These are phyloP conservation scores for Calephelis perditalis DNA, from an alignment of 2,888 invertebrate genomes.

Conservation along the genomic window DNA sequence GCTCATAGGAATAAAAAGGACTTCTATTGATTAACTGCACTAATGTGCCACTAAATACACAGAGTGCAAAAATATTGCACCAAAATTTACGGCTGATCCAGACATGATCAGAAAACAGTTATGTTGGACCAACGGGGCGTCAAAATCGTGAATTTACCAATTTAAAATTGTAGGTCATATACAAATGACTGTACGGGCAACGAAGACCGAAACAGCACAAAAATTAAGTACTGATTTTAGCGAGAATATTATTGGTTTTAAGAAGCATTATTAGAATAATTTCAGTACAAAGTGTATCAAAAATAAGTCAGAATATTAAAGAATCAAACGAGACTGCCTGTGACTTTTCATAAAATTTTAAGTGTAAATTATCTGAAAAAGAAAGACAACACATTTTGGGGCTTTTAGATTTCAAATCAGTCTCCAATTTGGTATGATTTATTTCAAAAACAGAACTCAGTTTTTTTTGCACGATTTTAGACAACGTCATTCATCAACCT, in stretches of 20 bases:
- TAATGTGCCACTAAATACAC: not conserved
- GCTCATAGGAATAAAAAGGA: too few relatives aligned
- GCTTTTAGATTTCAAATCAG: not conserved
- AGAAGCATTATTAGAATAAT: not conserved
- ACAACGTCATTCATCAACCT: not conserved
- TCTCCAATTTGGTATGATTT: not conserved
- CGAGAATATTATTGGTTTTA: not conserved
- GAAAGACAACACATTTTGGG: not conserved
- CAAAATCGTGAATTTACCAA: not conserved
- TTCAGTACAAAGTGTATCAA: not conserved
- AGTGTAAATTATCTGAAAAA: not conserved
- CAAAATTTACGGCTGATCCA: too few relatives aligned
- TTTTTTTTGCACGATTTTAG: not conserved
- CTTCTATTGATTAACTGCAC: too few relatives aligned
- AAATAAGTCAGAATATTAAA: not conserved
- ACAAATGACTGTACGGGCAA: not conserved
- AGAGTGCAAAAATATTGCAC: too few relatives aligned
- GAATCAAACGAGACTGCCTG: not conserved
- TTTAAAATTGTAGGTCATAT: not conserved
- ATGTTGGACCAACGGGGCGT: not conserved
- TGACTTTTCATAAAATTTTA: constrained; percentile 1
- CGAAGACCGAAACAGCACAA: not conserved
- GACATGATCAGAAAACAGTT: too few relatives aligned
- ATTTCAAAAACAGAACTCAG: not conserved
- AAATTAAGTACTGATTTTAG: not conserved